These are phyloP conservation scores for Phylloscopus collybita DNA, from an alignment of 2,797 vertebrate genomes.

Conservation along the genomic window DNA sequence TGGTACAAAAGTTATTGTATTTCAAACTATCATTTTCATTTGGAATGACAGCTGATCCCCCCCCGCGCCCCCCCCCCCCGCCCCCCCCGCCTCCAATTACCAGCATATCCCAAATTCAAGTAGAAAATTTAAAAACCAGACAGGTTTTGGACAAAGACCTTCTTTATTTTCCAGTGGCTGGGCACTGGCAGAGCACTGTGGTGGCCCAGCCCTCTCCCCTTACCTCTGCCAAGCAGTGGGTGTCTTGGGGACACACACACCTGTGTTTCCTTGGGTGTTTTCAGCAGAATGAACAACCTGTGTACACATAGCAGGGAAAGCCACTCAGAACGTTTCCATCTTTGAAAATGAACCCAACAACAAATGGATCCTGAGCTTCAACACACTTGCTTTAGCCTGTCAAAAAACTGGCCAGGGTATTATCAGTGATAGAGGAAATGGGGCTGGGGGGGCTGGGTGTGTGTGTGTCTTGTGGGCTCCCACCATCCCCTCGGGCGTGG, in stretches of 20 bases:
- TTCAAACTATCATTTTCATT: background rate
- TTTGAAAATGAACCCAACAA: background rate
- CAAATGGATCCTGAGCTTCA: background rate
- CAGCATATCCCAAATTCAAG: background rate
- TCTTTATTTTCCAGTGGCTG: background rate
- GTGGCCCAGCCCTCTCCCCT: accelerated
- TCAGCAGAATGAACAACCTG: background rate
- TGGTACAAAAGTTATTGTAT: background rate
- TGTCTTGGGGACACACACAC: accelerated
- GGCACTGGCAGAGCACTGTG: background rate
- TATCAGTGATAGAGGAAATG: accelerated
- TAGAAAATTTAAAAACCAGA: background rate
- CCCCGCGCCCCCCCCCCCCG: no score
- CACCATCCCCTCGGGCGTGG: accelerated
- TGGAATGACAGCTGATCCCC: background rate
- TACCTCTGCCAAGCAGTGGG: accelerated
- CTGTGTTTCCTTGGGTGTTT: background rate
- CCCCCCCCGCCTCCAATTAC: accelerated
- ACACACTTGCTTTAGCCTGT: background rate
- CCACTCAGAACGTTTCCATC: background rate
- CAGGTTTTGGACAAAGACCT: background rate
- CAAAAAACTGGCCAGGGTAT: background rate
- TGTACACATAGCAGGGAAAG: accelerated
- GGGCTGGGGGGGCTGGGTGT: no score
- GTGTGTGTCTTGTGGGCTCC: accelerated